A percentile compares a stretch with the other conserved stretches of the same genome.
Conservation (phyloP, 2,888 invertebrate species). For the Meloe dianella region DNA sequence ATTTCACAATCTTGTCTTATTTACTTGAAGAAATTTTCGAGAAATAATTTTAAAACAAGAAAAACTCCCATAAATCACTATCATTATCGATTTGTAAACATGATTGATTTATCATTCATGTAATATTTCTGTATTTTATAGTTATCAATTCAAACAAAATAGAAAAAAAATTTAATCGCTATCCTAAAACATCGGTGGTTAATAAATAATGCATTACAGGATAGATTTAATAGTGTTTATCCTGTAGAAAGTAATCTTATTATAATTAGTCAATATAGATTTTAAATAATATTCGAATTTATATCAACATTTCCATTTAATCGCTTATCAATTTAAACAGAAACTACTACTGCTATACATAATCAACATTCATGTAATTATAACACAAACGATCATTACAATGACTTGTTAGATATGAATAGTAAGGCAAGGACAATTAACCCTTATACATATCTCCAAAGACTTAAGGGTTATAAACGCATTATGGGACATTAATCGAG, state of each 20-base stretch:
- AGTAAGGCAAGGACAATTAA: not conserved
- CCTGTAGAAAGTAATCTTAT: too few species aligned
- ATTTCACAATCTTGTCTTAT: not conserved
- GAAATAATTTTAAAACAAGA: not conserved
- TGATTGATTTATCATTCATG: not conserved
- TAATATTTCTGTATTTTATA: not conserved
- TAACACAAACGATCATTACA: not conserved
- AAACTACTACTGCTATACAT: not conserved
- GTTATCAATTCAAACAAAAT: too few species aligned
- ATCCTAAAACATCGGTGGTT: too few species aligned
- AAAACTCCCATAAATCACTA: not conserved
- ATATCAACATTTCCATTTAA: too few species aligned
- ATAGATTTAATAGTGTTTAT: too few species aligned
- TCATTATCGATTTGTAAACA: not conserved
- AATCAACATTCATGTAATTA: not conserved
- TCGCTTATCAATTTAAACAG: not conserved
- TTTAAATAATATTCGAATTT: too few species aligned
- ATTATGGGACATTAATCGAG: not conserved
- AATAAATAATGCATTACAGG: constrained; percentile 2
- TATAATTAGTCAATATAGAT: too few species aligned
- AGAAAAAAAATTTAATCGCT: not conserved
- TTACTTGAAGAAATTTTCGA: not conserved
- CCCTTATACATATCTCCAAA: not conserved
- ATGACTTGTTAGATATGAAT: constrained; percentile 1
- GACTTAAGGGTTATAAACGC: not conserved